Percentiles rank a stretch among this genome's conserved stretches.
Evolutionary conservation across 2,113 vertebrate species (phyloP).

Genomic region (Aspidoscelis tigris): DNA sequence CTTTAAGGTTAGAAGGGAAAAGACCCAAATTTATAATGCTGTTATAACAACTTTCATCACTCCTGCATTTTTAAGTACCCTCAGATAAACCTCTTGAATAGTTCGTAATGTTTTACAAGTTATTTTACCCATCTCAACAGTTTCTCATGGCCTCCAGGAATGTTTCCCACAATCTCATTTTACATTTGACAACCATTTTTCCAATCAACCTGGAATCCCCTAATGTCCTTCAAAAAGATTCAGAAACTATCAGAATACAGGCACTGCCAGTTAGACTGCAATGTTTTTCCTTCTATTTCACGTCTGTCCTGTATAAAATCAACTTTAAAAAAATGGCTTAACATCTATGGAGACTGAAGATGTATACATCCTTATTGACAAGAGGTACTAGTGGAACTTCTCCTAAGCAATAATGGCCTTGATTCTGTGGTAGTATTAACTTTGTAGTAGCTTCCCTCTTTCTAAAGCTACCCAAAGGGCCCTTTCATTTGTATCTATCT

Average conservation of each 20-base stretch:
- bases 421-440: neutral
- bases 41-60: no score
- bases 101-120: neutral
- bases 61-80: neutral
- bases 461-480: no score
- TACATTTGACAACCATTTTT: neutral
- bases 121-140: neutral
- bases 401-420: neutral
- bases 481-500: no score
- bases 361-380: neutral
- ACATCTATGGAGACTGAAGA: neutral
- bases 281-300: no score
- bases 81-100: neutral
- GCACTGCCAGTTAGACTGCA: neutral
- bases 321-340: neutral
- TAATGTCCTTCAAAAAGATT: neutral
- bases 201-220: no score
- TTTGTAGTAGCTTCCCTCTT: neutral
- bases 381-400: neutral
- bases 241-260: neutral
- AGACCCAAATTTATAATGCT: neutral
- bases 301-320: neutral
- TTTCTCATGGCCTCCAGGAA: neutral
- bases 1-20: slow-evolving; percentile 52
- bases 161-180: neutral